These are phyloP conservation scores for Eilema sororculum DNA, from an alignment of 2,888 invertebrate genomes.

Conservation along the genomic window DNA sequence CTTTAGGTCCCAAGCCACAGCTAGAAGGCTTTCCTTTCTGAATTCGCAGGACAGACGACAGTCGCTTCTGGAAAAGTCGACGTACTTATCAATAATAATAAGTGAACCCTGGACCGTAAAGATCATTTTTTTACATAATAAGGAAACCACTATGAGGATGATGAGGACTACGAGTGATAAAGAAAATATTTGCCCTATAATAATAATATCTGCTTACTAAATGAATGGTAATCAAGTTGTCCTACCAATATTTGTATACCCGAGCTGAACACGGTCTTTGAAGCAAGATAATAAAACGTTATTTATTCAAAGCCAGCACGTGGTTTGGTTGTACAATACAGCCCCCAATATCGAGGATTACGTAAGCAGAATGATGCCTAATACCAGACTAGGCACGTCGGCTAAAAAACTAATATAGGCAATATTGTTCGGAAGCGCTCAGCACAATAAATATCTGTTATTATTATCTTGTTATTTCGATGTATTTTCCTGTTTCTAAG, in stretches of 20 bases:
- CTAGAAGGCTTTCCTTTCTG: too few species aligned
- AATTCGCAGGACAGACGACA: too few species aligned
- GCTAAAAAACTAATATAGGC: conserved; percentile 49
- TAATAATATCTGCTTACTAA: conserved; percentile 29
- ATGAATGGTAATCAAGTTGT: conserved; percentile 35
- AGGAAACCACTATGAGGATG: too few species aligned
- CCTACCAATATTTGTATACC: conserved; percentile 29
- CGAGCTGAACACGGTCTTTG: conserved; percentile 25
- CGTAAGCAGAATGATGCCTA: conserved; percentile 31
- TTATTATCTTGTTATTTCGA: conserved; percentile 35
- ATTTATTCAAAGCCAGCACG: conserved; percentile 46
- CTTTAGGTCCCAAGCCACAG: too few species aligned
- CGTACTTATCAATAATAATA: too few species aligned
- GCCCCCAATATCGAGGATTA: conserved; percentile 43
- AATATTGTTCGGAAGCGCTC: conserved; percentile 39
- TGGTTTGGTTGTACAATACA: conserved; percentile 33
- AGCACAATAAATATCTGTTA: conserved; percentile 34
- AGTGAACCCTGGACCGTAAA: too few species aligned
- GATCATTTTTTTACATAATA: too few species aligned
- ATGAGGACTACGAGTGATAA: too few species aligned
- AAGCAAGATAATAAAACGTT: conserved; percentile 31
- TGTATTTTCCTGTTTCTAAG: conserved; percentile 19
- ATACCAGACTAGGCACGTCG: conserved; percentile 30
- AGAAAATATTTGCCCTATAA: conserved; percentile 16
- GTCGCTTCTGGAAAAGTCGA: too few species aligned